Base-by-base conservation (phyloP, 2,888 invertebrate species). In the Aporophyla nigra region DNA sequence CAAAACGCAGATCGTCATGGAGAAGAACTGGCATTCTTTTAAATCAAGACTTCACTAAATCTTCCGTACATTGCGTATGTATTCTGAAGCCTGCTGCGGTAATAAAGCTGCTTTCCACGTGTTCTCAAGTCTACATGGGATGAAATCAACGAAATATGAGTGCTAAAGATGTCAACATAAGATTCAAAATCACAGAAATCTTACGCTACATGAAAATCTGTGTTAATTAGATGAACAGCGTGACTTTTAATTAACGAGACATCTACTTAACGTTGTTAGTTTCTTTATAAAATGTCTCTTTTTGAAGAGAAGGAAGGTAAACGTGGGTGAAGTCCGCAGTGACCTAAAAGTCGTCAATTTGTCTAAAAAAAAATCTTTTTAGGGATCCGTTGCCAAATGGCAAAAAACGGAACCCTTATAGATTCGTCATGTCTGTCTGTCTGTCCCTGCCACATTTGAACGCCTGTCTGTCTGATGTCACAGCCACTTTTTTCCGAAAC, bases 221-320 rank as follows among this genome's bases (percentile, higher is more conserved):
- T 10, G n/a, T 21, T 74, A 71, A 59, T 74, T 71, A 59, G 71
- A 53, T n/a, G 54, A n/a, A 54, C 4, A 54, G 7, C 10, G n/a
- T 54, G n/a, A n/a, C n/a, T 12, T 54, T n/a, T 54, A 54, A n/a
- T n/a, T 54, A 54, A n/a, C 12, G n/a, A 54, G n/a, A 54, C 12
- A 54, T n/a, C 5, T 54, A n/a, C n/a, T n/a, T n/a, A 54, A 5
- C n/a, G 54, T 54, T 12, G 54, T n/a, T n/a, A 5, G 54, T 54
- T 54, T n/a, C 12, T 54, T 54, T 54, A 51, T 51, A 51, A 51
- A 51, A 51, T 6, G 5, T 51, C 0, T 19, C 16, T 51, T 51
- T 51, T 6, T 19, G 5, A 19, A 1, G 5, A 51, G 5, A 51
- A 49, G 5, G 5, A 49, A 49, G 5, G 0, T n/a, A n/a, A n/a